phyloP scores from a whole-genome alignment of 1,140 invertebrate species.

The Drosophila jambulina region DNA sequence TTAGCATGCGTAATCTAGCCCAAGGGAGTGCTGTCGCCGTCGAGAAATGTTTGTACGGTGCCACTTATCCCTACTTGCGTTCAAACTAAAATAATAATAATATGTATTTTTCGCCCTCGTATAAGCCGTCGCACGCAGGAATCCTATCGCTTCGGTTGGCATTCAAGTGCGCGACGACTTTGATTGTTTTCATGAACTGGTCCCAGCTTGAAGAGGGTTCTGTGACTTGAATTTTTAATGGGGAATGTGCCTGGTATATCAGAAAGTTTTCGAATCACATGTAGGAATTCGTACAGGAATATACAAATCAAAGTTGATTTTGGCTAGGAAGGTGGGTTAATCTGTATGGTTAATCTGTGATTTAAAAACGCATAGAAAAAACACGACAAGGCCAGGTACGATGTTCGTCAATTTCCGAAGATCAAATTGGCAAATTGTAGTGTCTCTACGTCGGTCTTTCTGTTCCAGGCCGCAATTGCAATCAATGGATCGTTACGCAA shows the following conservation, averaged over 20 bases:
- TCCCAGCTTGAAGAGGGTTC: constrained; percentile 1
- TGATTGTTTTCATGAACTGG: background rate
- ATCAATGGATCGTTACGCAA: constrained; percentile 6
- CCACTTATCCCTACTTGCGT: background rate
- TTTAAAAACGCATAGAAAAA: background rate
- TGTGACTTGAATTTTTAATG: constrained; percentile 28
- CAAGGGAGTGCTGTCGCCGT: background rate
- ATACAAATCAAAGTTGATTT: background rate
- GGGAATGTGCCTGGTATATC: background rate
- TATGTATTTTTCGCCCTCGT: too few relatives aligned
- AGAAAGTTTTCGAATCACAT: too few relatives aligned
- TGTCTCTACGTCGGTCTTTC: background rate
- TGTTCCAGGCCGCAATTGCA: background rate
- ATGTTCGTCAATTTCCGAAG: too few relatives aligned
- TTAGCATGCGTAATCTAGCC: background rate
- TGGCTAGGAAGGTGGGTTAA: too few relatives aligned
- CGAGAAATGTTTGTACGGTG: background rate
- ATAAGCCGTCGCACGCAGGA: background rate
- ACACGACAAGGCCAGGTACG: background rate
- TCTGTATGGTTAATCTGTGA: background rate
- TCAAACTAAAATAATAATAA: background rate
- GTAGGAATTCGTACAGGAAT: background rate
- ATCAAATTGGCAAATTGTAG: background rate
- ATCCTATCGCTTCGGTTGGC: constrained; percentile 14
- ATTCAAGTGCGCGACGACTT: constrained; percentile 22